phyloP scores from a whole-genome alignment of 2,888 invertebrate genomes.

The Lepeophtheirus nordmannii region DNA sequence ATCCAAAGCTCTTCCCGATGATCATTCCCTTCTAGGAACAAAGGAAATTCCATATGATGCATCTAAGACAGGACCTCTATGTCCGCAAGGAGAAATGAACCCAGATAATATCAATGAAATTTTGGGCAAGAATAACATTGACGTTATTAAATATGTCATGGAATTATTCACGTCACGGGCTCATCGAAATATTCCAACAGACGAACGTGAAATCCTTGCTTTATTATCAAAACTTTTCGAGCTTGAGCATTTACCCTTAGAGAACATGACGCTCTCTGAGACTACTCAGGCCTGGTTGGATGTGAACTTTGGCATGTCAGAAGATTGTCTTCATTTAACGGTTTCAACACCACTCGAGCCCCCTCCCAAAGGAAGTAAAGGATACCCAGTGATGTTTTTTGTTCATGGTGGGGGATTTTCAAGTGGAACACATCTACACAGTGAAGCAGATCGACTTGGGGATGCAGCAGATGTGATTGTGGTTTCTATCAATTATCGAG shows the following conservation, averaged over 20 bases:
- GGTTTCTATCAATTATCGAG: conserved; percentile 20
- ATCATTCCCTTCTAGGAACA: background rate
- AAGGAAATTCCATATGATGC: conserved; percentile 14
- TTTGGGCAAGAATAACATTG: background rate
- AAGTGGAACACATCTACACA: conserved; percentile 15
- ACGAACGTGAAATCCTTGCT: no score
- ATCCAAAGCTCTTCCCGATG: background rate
- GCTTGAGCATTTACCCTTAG: no score
- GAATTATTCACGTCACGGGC: background rate
- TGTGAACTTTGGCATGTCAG: background rate
- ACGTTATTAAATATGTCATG: background rate
- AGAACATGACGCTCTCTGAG: conserved; percentile 11
- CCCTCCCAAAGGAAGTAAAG: background rate
- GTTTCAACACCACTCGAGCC: conserved; percentile 11
- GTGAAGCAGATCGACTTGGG: conserved; percentile 10
- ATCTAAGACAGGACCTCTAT: conserved; percentile 12
- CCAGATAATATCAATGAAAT: background rate
- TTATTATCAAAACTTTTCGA: no score
- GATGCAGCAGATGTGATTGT: conserved; percentile 14
- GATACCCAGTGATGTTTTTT: conserved; percentile 20
- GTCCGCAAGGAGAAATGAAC: conserved; percentile 4
- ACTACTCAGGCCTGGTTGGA: background rate
- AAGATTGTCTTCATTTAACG: conserved; percentile 17
- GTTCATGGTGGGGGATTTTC: conserved; percentile 17
- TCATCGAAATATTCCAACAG: no score